Base-by-base conservation (phyloP, 2,113 vertebrate genomes). In the Boulengerochromis microlepis region DNA sequence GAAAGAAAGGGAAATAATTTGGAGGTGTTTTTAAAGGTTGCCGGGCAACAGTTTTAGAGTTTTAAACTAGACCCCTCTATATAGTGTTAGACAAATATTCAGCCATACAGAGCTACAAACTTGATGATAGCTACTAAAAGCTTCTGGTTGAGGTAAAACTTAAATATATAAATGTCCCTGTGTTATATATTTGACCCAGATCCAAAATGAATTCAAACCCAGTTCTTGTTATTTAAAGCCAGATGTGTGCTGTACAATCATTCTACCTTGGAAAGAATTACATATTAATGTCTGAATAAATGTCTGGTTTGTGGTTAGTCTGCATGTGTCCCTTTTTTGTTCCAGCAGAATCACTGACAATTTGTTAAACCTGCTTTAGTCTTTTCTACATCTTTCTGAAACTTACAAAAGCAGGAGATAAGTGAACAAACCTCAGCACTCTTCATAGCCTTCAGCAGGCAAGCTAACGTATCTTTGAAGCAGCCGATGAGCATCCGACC, bases 391-490 rank as follows among this genome's bases (percentile, higher is more conserved):
- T 26, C 40, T 74, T 29, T 74, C 22, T 74, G 69, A 74, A 74
- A 74, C 22, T 71, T 42, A 45, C 22, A 74, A 74, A 74, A 74
- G 6, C 71, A 29, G 15, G 47, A 15, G 12, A 35, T 19, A 56
- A 56, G 29, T 81, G 13, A 18, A 80, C 85, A 11, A 29, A 90
- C 89, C 82, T 99, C 98, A 22, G 98, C 98, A 93, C 96, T 98
- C 96, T 97, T 99, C 96, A 99, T 95, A 89, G 98, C 97, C 97
- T 98, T 98, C 93, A 99, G 96, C 87, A 99, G 97, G 96, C 97
- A 98, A 81, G 94, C 93, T 90, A 99, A 94, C 4, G 97, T 97
- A 85, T 98, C 98, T 93, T 94, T 97, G 93, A 98, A 98, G 90
- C 96, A 97, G 87, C 97, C 96, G 90, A 94, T 95, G 74, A 99